A percentile compares a stretch with the other conserved stretches of the same genome.
Evolutionary conservation across 1,140 invertebrate species (phyloP).

Genomic region (Cydia amplana): DNA sequence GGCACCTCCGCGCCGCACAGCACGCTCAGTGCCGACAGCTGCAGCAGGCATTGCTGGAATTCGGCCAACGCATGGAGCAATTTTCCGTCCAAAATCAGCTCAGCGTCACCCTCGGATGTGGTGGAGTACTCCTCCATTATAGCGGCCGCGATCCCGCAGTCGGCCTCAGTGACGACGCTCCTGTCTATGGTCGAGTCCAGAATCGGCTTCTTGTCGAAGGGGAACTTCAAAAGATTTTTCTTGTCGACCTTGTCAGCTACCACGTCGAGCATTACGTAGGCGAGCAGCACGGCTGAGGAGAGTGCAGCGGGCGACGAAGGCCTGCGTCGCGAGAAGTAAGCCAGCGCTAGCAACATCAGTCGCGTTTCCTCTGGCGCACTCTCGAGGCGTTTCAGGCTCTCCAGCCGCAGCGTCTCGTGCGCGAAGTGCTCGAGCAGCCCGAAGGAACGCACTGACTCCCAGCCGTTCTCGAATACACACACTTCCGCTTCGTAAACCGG

Average conservation of each 20-base stretch:
- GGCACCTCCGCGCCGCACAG: neutral
- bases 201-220: slow-evolving; percentile 8
- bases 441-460: neutral
- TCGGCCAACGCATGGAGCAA: neutral
- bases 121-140: neutral
- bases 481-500: slow-evolving; percentile 2
- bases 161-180: neutral
- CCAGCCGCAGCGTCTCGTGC: neutral
- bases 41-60: slow-evolving; percentile 9
- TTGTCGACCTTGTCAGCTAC: neutral
- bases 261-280: neutral
- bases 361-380: neutral
- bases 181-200: neutral
- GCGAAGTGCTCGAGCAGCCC: neutral
- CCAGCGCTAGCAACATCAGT: neutral
- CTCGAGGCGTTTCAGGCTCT: neutral
- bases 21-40: slow-evolving; percentile 5
- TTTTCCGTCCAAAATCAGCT: neutral
- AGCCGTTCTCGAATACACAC: neutral
- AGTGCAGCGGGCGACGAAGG: neutral
- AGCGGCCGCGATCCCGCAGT: slow-evolving; percentile 17
- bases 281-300: neutral
- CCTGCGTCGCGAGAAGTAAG: neutral
- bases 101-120: neutral
- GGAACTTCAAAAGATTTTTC: neutral